Base-by-base conservation (phyloP, 2,113 vertebrate genomes). In the Podarcis cretensis region DNA sequence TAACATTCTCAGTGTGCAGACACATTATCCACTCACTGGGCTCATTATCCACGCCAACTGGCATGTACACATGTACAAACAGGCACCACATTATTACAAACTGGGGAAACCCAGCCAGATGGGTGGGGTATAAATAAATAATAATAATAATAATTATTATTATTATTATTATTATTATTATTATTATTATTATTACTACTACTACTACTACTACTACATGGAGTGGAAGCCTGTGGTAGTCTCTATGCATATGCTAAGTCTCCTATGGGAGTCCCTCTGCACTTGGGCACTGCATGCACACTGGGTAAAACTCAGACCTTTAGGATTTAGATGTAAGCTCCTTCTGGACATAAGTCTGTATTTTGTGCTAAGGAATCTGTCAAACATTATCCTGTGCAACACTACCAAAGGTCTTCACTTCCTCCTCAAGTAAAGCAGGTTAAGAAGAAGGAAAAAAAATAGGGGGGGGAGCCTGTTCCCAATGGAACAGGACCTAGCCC, bases 401-500 rank as follows among this genome's bases (percentile, higher is more conserved):
- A 57, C 0, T 10, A 77, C 3, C 18, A 40, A 2, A 57, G 1
- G 2, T 0, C 8, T 69, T 65, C 13, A 3, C 18, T 14, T 68
- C 12, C 1, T 68, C 7, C 66, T 83, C 76, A 1, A 1, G 3
- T 16, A 65, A 90, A 89, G 48, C 48, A 10, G 2, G 48, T 43
- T 43, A 43, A 43, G 43, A 43, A 43, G 6, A 7, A 7, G 43
- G 6, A 7, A 7, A 6, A 35, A 40, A 40, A 40, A 5, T 2
- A 0, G 2, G 48, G 48, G 48, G 48, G 48, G 9, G 9, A 54
- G n/a, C 25, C 48, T 83, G 0, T 0, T n/a, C 9, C 79, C 75
- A 43, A 35, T 84, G 30, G 0, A 73, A 8, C n/a, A 0, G 1
- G n/a, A 18, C 6, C 35, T 57, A 79, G 88, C 14, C 13, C 65